Conservation (phyloP, 2,797 vertebrate genomes). For the Chelon auratus region DNA sequence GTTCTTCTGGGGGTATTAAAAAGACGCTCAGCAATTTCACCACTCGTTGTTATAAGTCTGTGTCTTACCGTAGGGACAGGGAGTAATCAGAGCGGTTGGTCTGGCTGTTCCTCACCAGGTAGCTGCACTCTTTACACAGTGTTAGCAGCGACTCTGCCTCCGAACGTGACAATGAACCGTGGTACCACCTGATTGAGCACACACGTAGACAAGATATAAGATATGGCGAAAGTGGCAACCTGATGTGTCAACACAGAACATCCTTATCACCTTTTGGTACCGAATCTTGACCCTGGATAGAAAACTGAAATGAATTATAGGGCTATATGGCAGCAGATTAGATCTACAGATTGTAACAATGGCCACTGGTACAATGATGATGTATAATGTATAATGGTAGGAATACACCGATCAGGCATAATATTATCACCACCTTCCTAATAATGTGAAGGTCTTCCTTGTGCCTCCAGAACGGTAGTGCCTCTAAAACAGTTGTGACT, state of each 20-base stretch:
- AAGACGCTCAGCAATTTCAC: too few relatives aligned
- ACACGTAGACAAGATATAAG: not conserved
- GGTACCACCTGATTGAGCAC: slow-evolving; percentile 90
- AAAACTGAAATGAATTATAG: not conserved
- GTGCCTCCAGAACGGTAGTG: too few relatives aligned
- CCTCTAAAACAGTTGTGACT: too few relatives aligned
- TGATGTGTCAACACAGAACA: not conserved
- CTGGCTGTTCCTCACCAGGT: slow-evolving; percentile 93
- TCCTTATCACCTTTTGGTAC: not conserved
- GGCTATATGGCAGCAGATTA: not conserved
- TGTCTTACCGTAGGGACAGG: slow-evolving; percentile 89
- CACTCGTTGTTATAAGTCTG: not conserved
- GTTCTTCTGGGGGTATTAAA: not conserved
- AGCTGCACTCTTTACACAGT: slow-evolving; percentile 94
- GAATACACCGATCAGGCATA: not conserved
- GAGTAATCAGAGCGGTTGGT: slow-evolving; percentile 91
- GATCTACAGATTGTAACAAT: not conserved
- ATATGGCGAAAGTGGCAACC: not conserved
- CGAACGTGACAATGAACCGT: slow-evolving; percentile 88
- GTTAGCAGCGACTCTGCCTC: slow-evolving; percentile 91
- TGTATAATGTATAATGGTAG: too few relatives aligned
- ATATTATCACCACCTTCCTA: too few relatives aligned
- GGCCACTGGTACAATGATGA: not conserved
- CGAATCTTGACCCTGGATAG: not conserved
- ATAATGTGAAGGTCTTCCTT: too few relatives aligned